Evolutionary conservation across 2,888 invertebrate genomes (phyloP), one percentile per base, ranked within the genome.

Genomic region (Eristalinus sepulchralis): DNA sequence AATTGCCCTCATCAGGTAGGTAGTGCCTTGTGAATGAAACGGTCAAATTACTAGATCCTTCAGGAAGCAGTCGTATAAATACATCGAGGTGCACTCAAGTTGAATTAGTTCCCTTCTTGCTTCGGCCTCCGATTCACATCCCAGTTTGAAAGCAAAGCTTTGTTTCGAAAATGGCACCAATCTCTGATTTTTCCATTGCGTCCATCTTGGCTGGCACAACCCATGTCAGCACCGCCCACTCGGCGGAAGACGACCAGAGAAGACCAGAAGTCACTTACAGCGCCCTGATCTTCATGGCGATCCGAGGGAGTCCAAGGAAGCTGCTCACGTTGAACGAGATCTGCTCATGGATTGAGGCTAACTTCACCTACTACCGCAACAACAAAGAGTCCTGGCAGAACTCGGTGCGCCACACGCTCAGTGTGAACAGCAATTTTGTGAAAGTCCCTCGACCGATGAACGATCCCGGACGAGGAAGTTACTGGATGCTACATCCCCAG

Each of bases 191-290:
- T n/a, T 47, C 39, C n/a, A 47, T 47, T 17, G n/a, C 13, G 39
- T 47, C 39, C 39, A 47, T 47, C 39, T 47, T 47, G 39, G 39
- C 17, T n/a, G 39, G n/a, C n/a, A 39, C 39, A 3, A 6, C 6
- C 39, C 2, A 47, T n/a, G 17, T n/a, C 39, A n/a, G n/a, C 39
- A 47, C 3, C 0, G n/a, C 1, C 4, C 39, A n/a, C n/a, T n/a
- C n/a, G 6, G 6, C 39, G 6, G n/a, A 47, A 47, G n/a, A 2
- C n/a, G 39, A 13, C n/a, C n/a, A 47, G n/a, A 47, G 6, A n/a
- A 39, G 97, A 39, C 39, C 39, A 11, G 39, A 39, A 39, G 3
- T 39, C 94, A 98, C 98, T 90, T 99, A 27, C 27, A 27, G 27
- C 27, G 27, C 27, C 2, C 27, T 27, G 2, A 27, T 27, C 5